Conservation (phyloP, 2,797 vertebrate species). For the Micromesistius poutassou region DNA sequence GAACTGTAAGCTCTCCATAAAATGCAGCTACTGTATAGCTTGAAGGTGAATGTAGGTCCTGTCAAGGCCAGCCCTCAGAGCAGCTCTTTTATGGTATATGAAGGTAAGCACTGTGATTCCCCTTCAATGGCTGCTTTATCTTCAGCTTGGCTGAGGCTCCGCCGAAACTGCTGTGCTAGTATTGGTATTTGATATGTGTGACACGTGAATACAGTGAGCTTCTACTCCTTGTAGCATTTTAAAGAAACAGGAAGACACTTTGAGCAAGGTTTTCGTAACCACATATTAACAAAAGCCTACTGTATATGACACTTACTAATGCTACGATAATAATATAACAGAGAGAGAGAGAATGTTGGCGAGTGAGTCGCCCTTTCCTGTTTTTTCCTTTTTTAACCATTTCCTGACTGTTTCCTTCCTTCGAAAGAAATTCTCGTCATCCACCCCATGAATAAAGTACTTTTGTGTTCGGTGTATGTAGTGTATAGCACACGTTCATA, state of each 20-base stretch:
- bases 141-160: slow-evolving; percentile 38
- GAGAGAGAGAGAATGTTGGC: not conserved
- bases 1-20: slow-evolving; percentile 25
- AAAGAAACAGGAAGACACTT: slow-evolving; percentile 28
- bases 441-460: not conserved
- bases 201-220: slow-evolving; percentile 32
- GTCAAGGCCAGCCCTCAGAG: not conserved
- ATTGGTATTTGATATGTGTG: slow-evolving; percentile 42
- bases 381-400: not conserved
- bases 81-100: slow-evolving; percentile 47
- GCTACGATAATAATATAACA: not conserved
- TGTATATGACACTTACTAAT: not conserved
- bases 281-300: not conserved
- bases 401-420: not conserved
- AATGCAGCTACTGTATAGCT: slow-evolving; percentile 33
- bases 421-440: not conserved
- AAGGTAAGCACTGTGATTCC: slow-evolving; percentile 64
- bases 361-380: not conserved
- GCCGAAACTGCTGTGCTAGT: slow-evolving; percentile 32
- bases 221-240: slow-evolving; percentile 31
- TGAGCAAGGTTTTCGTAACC: slow-evolving; percentile 21
- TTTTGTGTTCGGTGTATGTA: not conserved
- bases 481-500: not conserved
- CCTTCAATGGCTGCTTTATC: slow-evolving; percentile 65
- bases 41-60: slow-evolving; percentile 1